phyloP scores from a whole-genome alignment of 1,140 invertebrate genomes.

The Scylla paramamosain region DNA sequence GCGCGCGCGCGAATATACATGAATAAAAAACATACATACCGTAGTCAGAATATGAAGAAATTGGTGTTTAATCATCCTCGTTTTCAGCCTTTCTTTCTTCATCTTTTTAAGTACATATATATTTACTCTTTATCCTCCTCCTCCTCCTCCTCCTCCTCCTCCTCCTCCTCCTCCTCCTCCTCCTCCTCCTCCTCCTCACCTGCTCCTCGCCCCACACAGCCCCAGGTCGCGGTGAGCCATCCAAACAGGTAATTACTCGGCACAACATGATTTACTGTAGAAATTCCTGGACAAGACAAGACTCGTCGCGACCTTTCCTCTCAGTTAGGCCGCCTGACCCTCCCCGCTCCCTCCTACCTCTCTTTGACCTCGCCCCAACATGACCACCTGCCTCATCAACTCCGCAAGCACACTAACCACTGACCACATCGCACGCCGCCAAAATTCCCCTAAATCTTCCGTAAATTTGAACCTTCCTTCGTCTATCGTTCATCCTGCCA shows the following conservation, averaged over 20 bases:
- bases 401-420: not conserved
- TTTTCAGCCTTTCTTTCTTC: not conserved
- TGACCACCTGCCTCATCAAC: not conserved
- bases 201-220: not conserved
- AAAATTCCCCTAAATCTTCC: no score
- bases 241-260: not conserved
- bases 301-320: not conserved
- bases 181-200: not conserved
- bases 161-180: not conserved
- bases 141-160: not conserved
- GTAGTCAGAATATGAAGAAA: not conserved
- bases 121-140: not conserved
- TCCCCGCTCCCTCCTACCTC: not conserved
- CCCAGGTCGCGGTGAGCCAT: not conserved
- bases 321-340: not conserved
- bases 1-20: no score
- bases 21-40: no score
- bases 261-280: not conserved
- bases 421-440: not conserved
- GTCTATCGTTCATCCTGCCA: no score
- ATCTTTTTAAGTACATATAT: not conserved
- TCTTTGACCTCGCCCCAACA: not conserved
- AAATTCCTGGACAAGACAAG: constrained; percentile 2
- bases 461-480: no score
- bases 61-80: not conserved